Evolutionary conservation across 2,888 invertebrate genomes (phyloP).

Genomic region (Zhengitettix transpicula): DNA sequence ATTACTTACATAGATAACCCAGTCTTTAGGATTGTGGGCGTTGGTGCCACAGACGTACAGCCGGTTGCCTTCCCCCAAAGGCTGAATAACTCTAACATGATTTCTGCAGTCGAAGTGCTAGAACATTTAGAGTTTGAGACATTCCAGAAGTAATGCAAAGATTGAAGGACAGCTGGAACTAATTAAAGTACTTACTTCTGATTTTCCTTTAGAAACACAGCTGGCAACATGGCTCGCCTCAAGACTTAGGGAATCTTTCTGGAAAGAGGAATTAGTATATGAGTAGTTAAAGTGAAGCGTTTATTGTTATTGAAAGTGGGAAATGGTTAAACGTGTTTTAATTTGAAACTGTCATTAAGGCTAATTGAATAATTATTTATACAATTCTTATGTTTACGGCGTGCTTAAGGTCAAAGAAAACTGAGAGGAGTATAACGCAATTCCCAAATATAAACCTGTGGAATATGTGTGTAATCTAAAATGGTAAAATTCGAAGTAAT

Average conservation of each 20-base stretch:
- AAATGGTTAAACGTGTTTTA: too few species aligned
- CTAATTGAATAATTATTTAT: too few species aligned
- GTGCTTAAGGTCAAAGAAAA: too few species aligned
- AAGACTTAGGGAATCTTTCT: slow-evolving; percentile 76
- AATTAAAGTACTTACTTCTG: slow-evolving; percentile 51
- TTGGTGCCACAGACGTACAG: slow-evolving; percentile 89
- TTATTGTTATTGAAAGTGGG: too few species aligned
- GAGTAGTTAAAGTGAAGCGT: too few species aligned
- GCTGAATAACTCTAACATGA: slow-evolving; percentile 85
- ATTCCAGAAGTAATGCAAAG: not conserved
- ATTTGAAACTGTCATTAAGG: too few species aligned
- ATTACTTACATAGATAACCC: slow-evolving; percentile 82
- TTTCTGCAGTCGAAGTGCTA: slow-evolving; percentile 92
- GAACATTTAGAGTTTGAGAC: slow-evolving; percentile 22
- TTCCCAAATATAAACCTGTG: too few species aligned
- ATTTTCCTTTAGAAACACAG: slow-evolving; percentile 89
- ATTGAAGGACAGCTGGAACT: not conserved
- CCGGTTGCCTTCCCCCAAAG: slow-evolving; percentile 76
- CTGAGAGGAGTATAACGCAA: too few species aligned
- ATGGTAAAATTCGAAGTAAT: too few species aligned
- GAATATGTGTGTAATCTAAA: too few species aligned
- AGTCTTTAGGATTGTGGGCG: slow-evolving; percentile 88
- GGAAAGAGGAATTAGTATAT: slow-evolving; percentile 24
- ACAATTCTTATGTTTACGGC: too few species aligned
- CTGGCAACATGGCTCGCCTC: slow-evolving; percentile 82